Percentiles rank a stretch among this genome's conserved stretches.
These are phyloP conservation scores for Acanthococcus lagerstroemiae DNA, from an alignment of 2,888 invertebrate genomes.

Conservation along the genomic window DNA sequence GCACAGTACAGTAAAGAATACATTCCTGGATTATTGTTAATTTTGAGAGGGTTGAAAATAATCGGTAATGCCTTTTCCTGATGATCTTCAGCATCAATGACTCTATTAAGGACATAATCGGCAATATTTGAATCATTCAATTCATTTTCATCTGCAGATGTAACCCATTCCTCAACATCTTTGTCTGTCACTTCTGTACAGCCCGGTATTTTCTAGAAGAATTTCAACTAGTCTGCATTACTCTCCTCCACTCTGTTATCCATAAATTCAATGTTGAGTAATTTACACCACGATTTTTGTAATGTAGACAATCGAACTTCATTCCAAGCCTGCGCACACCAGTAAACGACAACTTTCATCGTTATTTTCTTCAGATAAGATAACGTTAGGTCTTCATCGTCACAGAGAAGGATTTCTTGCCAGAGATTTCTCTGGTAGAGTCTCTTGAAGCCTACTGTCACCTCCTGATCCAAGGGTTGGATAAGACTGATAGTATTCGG, in stretches of 20 bases:
- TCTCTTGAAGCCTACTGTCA: background rate
- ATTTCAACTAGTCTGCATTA: background rate
- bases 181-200: background rate
- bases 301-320: background rate
- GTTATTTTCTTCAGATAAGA: background rate
- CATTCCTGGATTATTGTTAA: no score
- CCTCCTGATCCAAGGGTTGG: no score
- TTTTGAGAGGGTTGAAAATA: no score
- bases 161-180: background rate
- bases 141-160: background rate
- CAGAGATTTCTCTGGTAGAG: background rate
- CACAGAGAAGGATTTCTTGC: background rate
- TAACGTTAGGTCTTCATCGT: background rate
- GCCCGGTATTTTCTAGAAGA: background rate
- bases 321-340: background rate
- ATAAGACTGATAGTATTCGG: no score
- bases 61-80: no score
- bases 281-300: background rate
- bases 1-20: no score
- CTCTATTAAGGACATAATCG: background rate
- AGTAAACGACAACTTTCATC: background rate
- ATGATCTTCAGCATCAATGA: no score
- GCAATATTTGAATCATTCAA: background rate
- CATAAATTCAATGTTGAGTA: background rate
- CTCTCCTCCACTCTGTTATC: background rate